A percentile compares a stretch with the other conserved stretches of the same genome.
These are phyloP conservation scores for Cephus runcator DNA, from an alignment of 2,888 invertebrate genomes.

Conservation along the genomic window DNA sequence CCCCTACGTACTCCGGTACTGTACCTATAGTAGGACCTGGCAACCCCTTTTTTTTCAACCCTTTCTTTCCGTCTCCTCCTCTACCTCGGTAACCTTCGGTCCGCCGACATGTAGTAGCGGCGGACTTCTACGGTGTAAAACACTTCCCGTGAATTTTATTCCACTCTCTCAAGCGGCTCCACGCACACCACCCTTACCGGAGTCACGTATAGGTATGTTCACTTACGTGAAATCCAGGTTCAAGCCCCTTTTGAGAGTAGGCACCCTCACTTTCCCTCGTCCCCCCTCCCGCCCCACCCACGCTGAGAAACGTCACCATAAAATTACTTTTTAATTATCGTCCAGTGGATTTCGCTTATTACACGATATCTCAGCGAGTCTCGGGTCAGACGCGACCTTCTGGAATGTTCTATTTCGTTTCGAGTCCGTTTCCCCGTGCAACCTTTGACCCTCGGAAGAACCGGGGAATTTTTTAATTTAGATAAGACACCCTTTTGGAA, in stretches of 20 bases:
- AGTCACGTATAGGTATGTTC: no score
- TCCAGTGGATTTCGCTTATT: constrained; percentile 53
- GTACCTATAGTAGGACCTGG: constrained; percentile 21
- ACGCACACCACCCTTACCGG: no score
- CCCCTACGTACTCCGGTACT: constrained; percentile 24
- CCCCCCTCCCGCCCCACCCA: constrained; percentile 9
- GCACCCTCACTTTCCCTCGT: background rate
- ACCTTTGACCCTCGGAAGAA: constrained; percentile 17
- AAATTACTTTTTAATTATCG: constrained; percentile 59
- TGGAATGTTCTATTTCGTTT: constrained; percentile 53
- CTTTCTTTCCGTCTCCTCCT: constrained; percentile 11
- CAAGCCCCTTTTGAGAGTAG: no score
- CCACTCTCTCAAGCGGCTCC: constrained; percentile 20
- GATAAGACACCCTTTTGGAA: constrained; percentile 42
- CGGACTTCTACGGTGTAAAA: constrained; percentile 49
- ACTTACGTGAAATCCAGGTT: no score
- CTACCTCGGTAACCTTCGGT: constrained; percentile 31
- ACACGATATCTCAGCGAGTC: constrained; percentile 43
- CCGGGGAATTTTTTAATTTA: constrained; percentile 52
- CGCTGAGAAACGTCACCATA: constrained; percentile 46
- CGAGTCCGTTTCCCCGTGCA: constrained; percentile 1
- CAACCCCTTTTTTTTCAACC: constrained; percentile 19
- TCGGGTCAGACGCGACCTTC: constrained; percentile 26
- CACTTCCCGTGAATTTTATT: constrained; percentile 62
- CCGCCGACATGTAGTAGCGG: no score